Percentiles rank a stretch among this genome's conserved stretches.
These are phyloP conservation scores for Sphinx pinastri DNA, from an alignment of 2,888 invertebrate species.

Conservation along the genomic window DNA sequence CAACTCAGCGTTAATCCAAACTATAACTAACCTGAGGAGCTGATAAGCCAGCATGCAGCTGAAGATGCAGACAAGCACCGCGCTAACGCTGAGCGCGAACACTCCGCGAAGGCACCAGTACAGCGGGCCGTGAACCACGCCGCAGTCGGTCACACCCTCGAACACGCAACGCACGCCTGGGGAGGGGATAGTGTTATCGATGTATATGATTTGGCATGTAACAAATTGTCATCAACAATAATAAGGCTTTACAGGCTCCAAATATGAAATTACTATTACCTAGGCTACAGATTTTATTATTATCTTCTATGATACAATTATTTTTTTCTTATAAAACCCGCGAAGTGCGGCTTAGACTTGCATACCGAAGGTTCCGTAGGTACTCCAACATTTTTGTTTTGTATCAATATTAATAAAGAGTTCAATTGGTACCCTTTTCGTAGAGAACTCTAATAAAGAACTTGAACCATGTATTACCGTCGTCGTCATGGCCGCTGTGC, in stretches of 20 bases:
- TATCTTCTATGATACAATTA: too few relatives aligned
- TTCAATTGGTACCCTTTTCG: background rate
- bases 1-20: background rate
- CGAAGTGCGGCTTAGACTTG: too few relatives aligned
- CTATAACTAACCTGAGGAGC: conserved; percentile 85
- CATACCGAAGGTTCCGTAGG: too few relatives aligned
- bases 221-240: too few relatives aligned
- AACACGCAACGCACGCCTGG: conserved; percentile 91
- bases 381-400: too few relatives aligned
- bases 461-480: conserved; percentile 63
- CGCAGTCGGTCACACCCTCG: conserved; percentile 93
- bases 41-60: conserved; percentile 97
- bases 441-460: background rate
- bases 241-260: too few relatives aligned
- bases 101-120: conserved; percentile 95
- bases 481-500: conserved; percentile 82
- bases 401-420: conserved; percentile 22
- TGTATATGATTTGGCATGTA: too few relatives aligned
- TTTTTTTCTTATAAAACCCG: too few relatives aligned
- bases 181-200: conserved; percentile 25
- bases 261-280: too few relatives aligned
- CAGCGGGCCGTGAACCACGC: conserved; percentile 94
- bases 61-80: conserved; percentile 95
- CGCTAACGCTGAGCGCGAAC: conserved; percentile 95
- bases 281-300: too few relatives aligned